These are phyloP conservation scores for Luscinia luscinia DNA, from an alignment of 2,797 vertebrate species.

Conservation along the genomic window DNA sequence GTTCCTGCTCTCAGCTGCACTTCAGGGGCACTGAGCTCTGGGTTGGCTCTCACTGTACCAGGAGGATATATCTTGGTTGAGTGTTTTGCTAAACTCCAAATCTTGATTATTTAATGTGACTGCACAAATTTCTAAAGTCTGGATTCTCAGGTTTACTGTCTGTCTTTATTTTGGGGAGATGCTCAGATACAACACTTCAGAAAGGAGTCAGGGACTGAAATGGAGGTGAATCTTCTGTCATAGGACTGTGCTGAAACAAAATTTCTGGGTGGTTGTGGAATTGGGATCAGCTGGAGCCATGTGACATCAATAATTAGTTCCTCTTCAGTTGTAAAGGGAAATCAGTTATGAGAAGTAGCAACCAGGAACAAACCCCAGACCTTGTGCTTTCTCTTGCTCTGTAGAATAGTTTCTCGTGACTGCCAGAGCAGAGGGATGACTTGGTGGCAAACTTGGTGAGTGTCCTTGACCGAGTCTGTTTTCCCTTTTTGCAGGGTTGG, in stretches of 20 bases:
- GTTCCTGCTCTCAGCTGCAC: background rate
- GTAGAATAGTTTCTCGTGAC: background rate
- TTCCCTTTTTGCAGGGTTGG: conserved; percentile 85
- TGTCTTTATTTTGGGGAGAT: background rate
- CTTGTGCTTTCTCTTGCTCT: background rate
- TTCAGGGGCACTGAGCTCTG: background rate
- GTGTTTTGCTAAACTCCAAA: background rate
- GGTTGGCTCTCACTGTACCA: background rate
- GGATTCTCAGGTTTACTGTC: background rate
- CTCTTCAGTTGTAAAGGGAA: background rate
- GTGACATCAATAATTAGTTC: background rate
- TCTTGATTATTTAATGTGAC: background rate
- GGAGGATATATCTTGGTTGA: background rate
- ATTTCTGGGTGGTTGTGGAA: background rate
- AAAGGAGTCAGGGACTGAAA: background rate
- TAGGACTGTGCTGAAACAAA: background rate
- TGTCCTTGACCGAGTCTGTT: conserved; percentile 24
- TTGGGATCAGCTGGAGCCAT: background rate
- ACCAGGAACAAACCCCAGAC: background rate
- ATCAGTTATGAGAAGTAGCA: background rate
- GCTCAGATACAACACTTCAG: background rate
- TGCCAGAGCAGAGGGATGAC: background rate
- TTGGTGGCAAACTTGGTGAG: background rate
- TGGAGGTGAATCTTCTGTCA: background rate
- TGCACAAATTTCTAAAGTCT: background rate